Evolutionary conservation across 2,888 invertebrate species (phyloP), one percentile per base, ranked within the genome.

Genomic region (Halictus quadricinctus): DNA sequence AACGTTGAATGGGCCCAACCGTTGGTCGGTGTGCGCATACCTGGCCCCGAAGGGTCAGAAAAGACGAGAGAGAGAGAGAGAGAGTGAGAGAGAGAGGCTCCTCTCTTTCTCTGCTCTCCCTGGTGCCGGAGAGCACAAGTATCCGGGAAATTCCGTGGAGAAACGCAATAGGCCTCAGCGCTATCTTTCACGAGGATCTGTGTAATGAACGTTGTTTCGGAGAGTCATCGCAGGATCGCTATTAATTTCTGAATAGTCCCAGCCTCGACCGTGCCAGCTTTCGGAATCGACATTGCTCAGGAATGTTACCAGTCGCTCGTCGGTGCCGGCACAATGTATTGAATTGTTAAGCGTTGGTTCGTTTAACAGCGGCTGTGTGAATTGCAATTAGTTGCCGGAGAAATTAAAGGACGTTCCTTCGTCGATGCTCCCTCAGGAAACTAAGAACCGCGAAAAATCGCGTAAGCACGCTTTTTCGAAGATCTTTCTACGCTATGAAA

Each of bases 1-100:
- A 89, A 87, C 78, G 83, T 75, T 87, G 88, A 90, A 90, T 90
- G 84, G 88, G 36, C 80, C 54, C 74, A 48, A 50, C 58, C 60
- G 58, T 72, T 79, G 86, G 84, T 73, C 85, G 72, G 81, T 81
- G 64, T 25, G 81, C 81, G 87, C 75, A 89, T 90, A 90, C 90
- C 90, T 91, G 90, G 66, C 6, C 73, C 66, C 81, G 77, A 72
- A 81, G 76, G 84, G 80, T 64, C 86, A 80, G 80, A 72, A 81
- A 58, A 58, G 58, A 78, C 78, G n/a, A 41, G 74, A 76, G 69
- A 74, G 80, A 80, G 79, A n/a, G 58, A n/a, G 10, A 48, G 48
- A 48, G 13, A 48, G 48, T 13, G 13, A 48, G 48, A 48, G 50
- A 15, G 75, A 75, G 36, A 74, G 74, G 41, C 72, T 75, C 78